Base-by-base conservation (phyloP, 1,140 invertebrate species). In the Glossosoma conforme region DNA sequence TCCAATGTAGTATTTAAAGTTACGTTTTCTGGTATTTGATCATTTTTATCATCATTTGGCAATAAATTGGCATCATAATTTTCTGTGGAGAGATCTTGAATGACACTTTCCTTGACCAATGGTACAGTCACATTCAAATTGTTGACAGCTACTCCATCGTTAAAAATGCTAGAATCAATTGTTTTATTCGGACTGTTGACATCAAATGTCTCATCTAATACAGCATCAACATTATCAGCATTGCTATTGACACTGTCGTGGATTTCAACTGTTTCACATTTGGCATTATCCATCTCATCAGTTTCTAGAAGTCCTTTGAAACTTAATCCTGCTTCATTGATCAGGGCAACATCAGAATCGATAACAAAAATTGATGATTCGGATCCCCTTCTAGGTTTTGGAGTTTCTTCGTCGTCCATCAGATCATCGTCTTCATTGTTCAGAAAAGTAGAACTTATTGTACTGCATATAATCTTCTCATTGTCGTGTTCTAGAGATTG, bases 281-380 rank as follows among this genome's bases (percentile, higher is more conserved):
- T 36, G 11, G 14, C 9, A 36, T 36, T 36, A 15, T 36, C 35
- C 14, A 36, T 36, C 3, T 11, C 20, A 14, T 43, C n/a, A 24
- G 6, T 33, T 33, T 15, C 32, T 33, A 33, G 15, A 4, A 33
- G 15, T 3, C n/a, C 15, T 33, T 33, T 15, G 3, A 33, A n/a
- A 13, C 15, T 15, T 4, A 4, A 11, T 11, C 15, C n/a, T 4
- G 32, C 36, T 17, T 15, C 36, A 15, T 19, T 38, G 11, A 38
- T 10, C n/a, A 33, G 37, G 10, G 14, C 22, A 35, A 25, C 19
- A 17, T 30, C 41, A 20, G 36, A 42, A 42, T 44, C 21, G 14
- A 49, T 44, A 21, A 49, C 53, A 5, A 49, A 50, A 30, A 44
- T 37, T 13, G 53, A 55, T 14, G 45, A 17, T 19, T 15, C 44